Conservation (phyloP, 2,797 vertebrate genomes). For the Notolabrus celidotus region DNA sequence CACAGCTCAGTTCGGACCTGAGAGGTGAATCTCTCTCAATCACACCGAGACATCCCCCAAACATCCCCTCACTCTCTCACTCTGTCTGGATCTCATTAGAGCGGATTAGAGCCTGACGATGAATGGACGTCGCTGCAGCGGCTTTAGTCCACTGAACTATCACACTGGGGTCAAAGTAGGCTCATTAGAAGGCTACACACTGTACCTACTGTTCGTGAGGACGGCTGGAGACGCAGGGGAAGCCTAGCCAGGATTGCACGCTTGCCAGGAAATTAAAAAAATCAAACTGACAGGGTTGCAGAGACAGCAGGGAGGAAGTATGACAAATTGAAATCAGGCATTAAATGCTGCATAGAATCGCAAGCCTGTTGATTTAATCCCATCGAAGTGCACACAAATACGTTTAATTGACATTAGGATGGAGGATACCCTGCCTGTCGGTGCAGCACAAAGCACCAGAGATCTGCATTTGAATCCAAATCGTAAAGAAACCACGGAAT, state of each 20-base stretch:
- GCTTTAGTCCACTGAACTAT: slow-evolving; percentile 68
- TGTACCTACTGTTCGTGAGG: slow-evolving; percentile 49
- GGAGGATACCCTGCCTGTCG: slow-evolving; percentile 44
- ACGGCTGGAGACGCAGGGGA: slow-evolving; percentile 25
- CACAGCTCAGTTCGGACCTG: slow-evolving; percentile 51
- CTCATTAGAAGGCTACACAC: slow-evolving; percentile 52
- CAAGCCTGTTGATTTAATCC: slow-evolving; percentile 32
- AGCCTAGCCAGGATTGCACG: slow-evolving; percentile 14
- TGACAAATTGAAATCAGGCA: neutral
- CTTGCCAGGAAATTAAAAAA: slow-evolving; percentile 11
- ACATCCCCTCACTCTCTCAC: slow-evolving; percentile 27
- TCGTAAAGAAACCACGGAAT: neutral
- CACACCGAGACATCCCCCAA: slow-evolving; percentile 38
- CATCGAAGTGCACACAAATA: slow-evolving; percentile 20
- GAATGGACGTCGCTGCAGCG: slow-evolving; percentile 69
- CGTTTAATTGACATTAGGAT: slow-evolving; percentile 31
- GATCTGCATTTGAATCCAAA: neutral
- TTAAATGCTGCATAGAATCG: neutral
- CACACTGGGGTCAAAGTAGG: slow-evolving; percentile 57
- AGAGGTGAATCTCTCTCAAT: slow-evolving; percentile 54
- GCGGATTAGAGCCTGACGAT: slow-evolving; percentile 77
- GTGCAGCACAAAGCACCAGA: slow-evolving; percentile 46
- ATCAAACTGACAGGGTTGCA: neutral
- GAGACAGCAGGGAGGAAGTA: neutral
- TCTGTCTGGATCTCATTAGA: slow-evolving; percentile 72